A percentile compares a stretch with the other conserved stretches of the same genome.
Evolutionary conservation across 1,140 invertebrate genomes (phyloP).

Genomic region (Drosophila chauvacae): DNA sequence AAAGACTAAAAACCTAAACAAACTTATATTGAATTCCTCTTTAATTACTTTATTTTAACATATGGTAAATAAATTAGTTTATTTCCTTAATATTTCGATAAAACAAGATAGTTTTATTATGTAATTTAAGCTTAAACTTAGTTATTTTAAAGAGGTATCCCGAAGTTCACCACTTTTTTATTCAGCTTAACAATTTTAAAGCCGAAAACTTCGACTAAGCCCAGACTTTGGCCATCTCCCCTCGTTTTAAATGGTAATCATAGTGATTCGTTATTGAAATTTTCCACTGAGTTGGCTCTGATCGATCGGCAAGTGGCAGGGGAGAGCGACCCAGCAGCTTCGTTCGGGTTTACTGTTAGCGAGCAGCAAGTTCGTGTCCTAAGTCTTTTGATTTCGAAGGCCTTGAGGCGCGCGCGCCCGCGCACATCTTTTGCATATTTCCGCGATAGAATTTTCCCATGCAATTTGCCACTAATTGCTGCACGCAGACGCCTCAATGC

Average conservation of each 20-base stretch:
- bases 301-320: conserved; percentile 44
- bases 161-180: neutral
- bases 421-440: conserved; percentile 69
- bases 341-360: conserved; percentile 57
- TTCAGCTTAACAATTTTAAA: conserved; percentile 14
- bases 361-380: conserved; percentile 65
- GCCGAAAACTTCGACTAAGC: conserved; percentile 14
- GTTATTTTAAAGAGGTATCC: neutral
- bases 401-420: conserved; percentile 56
- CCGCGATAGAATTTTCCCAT: conserved; percentile 74
- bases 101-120: neutral
- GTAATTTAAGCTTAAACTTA: neutral
- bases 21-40: too few relatives aligned
- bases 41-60: neutral
- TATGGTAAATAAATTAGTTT: neutral
- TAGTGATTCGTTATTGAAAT: conserved; percentile 82
- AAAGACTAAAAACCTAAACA: too few relatives aligned
- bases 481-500: conserved; percentile 61
- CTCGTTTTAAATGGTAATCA: conserved; percentile 72
- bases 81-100: neutral
- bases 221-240: conserved; percentile 9
- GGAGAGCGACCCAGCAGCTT: neutral
- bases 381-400: conserved; percentile 65
- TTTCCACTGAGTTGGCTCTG: conserved; percentile 46
- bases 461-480: conserved; percentile 80